Evolutionary conservation across 2,113 vertebrate species (phyloP).

Genomic region (Phocoena phocoena): DNA sequence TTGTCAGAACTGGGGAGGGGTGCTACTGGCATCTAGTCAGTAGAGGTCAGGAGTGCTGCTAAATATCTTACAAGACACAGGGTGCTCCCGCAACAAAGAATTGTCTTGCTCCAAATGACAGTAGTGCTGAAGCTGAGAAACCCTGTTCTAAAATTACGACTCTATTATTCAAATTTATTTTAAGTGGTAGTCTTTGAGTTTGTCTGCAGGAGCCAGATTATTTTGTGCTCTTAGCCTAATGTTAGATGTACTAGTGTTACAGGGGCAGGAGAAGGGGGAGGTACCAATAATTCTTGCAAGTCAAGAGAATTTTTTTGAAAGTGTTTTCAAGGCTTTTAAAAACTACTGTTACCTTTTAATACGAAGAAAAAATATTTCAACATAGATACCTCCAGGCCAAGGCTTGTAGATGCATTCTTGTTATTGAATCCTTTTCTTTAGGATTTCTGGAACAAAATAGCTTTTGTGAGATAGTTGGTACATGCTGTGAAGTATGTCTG

Average conservation of each 20-base stretch:
- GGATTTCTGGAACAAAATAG: constrained; percentile 31
- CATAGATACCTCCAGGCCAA: neutral
- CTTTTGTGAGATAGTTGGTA: neutral
- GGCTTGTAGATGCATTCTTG: neutral
- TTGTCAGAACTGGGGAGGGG: neutral
- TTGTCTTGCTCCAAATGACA: neutral
- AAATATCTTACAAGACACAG: neutral
- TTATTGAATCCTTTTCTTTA: constrained; percentile 37
- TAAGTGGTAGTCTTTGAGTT: neutral
- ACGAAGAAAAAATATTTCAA: constrained; percentile 32
- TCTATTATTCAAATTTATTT: neutral
- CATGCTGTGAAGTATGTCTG: constrained; percentile 8
- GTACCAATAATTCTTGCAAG: neutral
- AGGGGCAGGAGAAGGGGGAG: neutral
- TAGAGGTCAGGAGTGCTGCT: neutral
- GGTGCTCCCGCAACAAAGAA: neutral
- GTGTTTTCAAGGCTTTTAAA: neutral
- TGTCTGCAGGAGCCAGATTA: neutral
- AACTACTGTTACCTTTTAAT: constrained; percentile 14
- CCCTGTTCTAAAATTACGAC: neutral
- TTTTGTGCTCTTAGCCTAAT: neutral
- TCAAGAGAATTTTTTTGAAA: neutral
- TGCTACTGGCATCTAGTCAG: neutral
- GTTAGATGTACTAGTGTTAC: neutral
- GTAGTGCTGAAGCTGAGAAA: neutral